Evolutionary conservation across 1,140 invertebrate genomes (phyloP).

Genomic region (Conus betulinus): DNA sequence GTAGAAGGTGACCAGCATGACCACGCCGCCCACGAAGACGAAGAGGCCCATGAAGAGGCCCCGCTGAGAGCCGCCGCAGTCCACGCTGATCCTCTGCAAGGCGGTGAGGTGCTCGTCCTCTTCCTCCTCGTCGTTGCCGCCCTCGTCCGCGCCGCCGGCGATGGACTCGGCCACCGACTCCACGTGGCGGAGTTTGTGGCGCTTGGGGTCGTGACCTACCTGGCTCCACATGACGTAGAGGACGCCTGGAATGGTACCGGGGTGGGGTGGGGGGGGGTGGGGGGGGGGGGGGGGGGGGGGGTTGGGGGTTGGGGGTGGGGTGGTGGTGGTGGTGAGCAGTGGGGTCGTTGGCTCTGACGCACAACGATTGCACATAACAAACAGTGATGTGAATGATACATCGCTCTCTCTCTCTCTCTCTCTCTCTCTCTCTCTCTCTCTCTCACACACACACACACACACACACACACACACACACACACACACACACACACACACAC

Average conservation of each 20-base stretch:
- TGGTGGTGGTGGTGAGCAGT: too few relatives aligned
- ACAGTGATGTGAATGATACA: too few relatives aligned
- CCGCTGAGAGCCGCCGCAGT: slow-evolving; percentile 92
- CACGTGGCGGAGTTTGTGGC: neutral
- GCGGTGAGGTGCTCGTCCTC: slow-evolving; percentile 29
- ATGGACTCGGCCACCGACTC: slow-evolving; percentile 1
- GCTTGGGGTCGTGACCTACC: slow-evolving; percentile 44
- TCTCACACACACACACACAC: too few relatives aligned
- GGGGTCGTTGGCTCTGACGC: too few relatives aligned
- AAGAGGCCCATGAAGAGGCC: slow-evolving; percentile 93
- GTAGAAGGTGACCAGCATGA: slow-evolving; percentile 94
- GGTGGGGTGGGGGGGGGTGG: too few relatives aligned
- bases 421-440: too few relatives aligned
- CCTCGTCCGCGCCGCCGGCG: slow-evolving; percentile 5
- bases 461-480: too few relatives aligned
- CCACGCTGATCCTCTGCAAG: slow-evolving; percentile 59
- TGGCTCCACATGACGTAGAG: slow-evolving; percentile 65
- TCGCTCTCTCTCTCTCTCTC: too few relatives aligned
- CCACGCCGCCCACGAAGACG: slow-evolving; percentile 89
- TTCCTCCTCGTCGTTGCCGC: slow-evolving; percentile 37
- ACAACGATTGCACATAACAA: too few relatives aligned
- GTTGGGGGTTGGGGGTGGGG: too few relatives aligned
- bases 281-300: too few relatives aligned
- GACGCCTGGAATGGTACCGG: slow-evolving; percentile 46
- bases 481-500: too few relatives aligned